Percentiles rank a stretch among this genome's conserved stretches.
These are phyloP conservation scores for Myrmecophaga tridactyla DNA, from an alignment of 2,113 vertebrate genomes.

Conservation along the genomic window DNA sequence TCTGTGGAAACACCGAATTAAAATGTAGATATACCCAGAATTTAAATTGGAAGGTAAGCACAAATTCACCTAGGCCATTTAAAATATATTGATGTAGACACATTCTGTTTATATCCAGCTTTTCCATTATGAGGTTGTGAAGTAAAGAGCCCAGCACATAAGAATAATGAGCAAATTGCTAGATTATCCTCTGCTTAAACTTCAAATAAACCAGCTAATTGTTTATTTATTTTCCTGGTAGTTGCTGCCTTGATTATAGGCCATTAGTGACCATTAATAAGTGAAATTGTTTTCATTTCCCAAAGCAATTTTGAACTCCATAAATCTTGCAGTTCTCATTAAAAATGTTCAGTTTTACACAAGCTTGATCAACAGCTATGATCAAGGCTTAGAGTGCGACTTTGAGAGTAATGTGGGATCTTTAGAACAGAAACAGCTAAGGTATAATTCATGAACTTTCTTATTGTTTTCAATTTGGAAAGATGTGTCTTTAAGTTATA, in stretches of 20 bases:
- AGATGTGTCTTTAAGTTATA: neutral
- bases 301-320: conserved; percentile 44
- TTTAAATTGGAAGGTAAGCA: conserved; percentile 54
- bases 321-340: conserved; percentile 58
- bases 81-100: conserved; percentile 51
- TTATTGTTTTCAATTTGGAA: neutral
- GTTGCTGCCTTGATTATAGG: conserved; percentile 30
- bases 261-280: conserved; percentile 59
- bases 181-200: conserved; percentile 36
- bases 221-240: conserved; percentile 58
- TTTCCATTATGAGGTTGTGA: conserved; percentile 24
- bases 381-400: neutral
- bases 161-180: conserved; percentile 46
- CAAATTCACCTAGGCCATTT: conserved; percentile 39
- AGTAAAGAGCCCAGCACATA: neutral
- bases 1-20: conserved; percentile 29
- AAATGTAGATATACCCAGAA: conserved; percentile 39
- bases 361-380: neutral
- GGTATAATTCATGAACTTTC: conserved; percentile 16
- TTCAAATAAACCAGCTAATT: conserved; percentile 60
- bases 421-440: neutral
- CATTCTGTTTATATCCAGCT: conserved; percentile 26
- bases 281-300: conserved; percentile 59
- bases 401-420: neutral
- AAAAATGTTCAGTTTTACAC: neutral